Base-by-base conservation (phyloP, 2,888 invertebrate genomes). In the Diadegma fenestrale region DNA sequence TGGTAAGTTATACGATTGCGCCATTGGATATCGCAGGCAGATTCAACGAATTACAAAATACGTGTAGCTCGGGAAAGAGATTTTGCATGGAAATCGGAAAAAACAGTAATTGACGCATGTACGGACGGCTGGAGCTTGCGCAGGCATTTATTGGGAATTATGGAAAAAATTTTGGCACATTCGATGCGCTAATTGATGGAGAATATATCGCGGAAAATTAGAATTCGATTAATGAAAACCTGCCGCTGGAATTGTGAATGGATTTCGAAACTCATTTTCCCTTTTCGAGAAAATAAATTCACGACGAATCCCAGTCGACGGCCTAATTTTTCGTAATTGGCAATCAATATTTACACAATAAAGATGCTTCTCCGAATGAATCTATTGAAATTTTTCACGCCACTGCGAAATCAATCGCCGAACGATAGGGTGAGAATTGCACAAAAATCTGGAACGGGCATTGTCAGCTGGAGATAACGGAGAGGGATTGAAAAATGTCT, bases 21-120 rank as follows among this genome's bases (percentile, higher is more conserved):
- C 12, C 10, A 48, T 26, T 2, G 19, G n/a, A 12, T 30, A 43
- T 26, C n/a, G n/a, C n/a, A 33, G 45, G 26, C n/a, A 43, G n/a
- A 61, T 63, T 17, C 48, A 33, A 7, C 64, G 33, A 71, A 81
- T 75, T 45, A 19, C 45, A 33, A 69, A 63, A 61, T 69, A 19
- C 54, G 43, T 37, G 43, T 7, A 43, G 30, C 6, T 45, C 48
- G 30, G 0, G 7, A 30, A 48, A 1, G n/a, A 30, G 8, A 17
- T 48, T 45, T 8, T 17, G 48, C 30, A 26, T 17, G 37, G 8
- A n/a, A 7, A 22, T 26, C 30, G 30, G 30, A 84, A 94, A 94
- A 89, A 95, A 95, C 95, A 90, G 87, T 95, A 94, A 84, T 94
- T 94, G 14, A 95, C 95, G 89, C 95, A 26, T 66, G n/a, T 45